phyloP scores from a whole-genome alignment of 1,140 invertebrate genomes.

The Calycopis cecrops region DNA sequence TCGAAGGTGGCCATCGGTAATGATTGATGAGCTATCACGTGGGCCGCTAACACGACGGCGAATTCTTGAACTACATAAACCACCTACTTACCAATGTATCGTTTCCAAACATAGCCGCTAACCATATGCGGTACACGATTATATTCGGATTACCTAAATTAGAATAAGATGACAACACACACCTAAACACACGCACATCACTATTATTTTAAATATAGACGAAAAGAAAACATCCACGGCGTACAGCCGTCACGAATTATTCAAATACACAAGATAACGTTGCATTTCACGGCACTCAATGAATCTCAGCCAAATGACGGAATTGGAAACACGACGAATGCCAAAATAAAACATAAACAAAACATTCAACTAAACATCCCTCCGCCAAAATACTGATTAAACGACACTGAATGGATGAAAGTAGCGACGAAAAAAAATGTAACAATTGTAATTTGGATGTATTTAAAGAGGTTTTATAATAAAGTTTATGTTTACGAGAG shows the following conservation, averaged over 20 bases:
- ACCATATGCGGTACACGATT: conserved; percentile 16
- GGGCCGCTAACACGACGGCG: conserved; percentile 41
- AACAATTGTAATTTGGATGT: neutral
- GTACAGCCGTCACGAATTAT: neutral
- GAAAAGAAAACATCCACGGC: neutral
- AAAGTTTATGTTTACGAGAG: conserved; percentile 39
- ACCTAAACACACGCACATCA: conserved; percentile 11
- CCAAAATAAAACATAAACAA: conserved; percentile 65
- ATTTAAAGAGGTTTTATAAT: conserved; percentile 18
- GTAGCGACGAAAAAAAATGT: neutral
- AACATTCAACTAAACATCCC: conserved; percentile 43
- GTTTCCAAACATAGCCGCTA: conserved; percentile 29
- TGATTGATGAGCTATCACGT: conserved; percentile 59
- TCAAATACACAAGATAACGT: conserved; percentile 7
- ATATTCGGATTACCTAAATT: conserved; percentile 8
- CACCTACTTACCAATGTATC: conserved; percentile 42
- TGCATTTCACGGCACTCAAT: conserved; percentile 27
- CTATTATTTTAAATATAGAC: neutral
- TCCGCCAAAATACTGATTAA: conserved; percentile 24
- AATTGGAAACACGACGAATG: conserved; percentile 55
- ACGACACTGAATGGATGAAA: conserved; percentile 25
- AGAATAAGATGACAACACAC: conserved; percentile 11
- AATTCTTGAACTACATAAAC: conserved; percentile 40
- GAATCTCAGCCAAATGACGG: conserved; percentile 51
- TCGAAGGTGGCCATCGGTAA: conserved; percentile 43